Evolutionary conservation across 1,140 invertebrate species (phyloP).

Genomic region (Drosophila varians): DNA sequence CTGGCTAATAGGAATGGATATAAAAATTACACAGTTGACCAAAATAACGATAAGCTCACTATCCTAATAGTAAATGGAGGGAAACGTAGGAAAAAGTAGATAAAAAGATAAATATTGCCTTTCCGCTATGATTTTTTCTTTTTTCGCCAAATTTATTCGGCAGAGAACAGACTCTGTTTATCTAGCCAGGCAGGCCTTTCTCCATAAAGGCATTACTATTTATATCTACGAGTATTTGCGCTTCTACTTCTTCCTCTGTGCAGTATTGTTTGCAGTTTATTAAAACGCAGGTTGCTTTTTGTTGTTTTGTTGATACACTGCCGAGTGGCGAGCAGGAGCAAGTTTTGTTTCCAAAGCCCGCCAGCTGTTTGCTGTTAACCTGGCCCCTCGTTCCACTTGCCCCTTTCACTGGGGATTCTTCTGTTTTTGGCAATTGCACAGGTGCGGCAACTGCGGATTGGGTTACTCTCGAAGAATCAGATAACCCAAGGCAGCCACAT

Average conservation of each 20-base stretch:
- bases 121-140: constrained; percentile 17
- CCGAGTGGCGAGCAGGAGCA: constrained; percentile 18
- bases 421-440: constrained; percentile 50
- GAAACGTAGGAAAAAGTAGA: background rate
- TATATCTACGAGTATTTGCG: constrained; percentile 22
- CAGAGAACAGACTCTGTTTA: background rate
- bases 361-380: constrained; percentile 42
- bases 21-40: constrained; percentile 53
- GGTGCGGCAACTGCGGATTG: constrained; percentile 51
- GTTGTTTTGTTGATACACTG: constrained; percentile 49
- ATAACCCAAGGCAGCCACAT: constrained; percentile 27
- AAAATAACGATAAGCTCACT: constrained; percentile 29
- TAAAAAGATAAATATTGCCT: constrained; percentile 9
- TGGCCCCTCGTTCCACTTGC: no score
- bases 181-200: constrained; percentile 17
- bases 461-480: constrained; percentile 43
- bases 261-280: constrained; percentile 60
- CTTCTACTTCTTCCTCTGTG: constrained; percentile 24
- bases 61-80: background rate
- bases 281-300: constrained; percentile 35
- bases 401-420: constrained; percentile 2
- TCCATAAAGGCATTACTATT: constrained; percentile 19
- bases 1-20: no score
- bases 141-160: background rate
- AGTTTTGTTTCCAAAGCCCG: constrained; percentile 47